Evolutionary conservation across 2,888 invertebrate genomes (phyloP).

Genomic region (Machimus rusticus): DNA sequence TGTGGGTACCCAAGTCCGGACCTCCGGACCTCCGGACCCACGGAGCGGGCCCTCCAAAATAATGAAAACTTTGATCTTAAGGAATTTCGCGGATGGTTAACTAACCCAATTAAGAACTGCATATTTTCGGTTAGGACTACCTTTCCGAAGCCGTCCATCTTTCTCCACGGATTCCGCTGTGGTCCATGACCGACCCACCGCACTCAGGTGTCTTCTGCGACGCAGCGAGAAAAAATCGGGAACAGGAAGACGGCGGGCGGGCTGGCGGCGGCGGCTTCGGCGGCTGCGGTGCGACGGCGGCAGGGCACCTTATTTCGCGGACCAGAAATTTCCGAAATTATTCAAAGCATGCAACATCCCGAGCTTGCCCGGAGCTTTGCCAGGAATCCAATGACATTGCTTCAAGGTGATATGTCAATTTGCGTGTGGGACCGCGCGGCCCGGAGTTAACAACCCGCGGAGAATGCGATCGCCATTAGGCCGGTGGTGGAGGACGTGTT

Average conservation of each 20-base stretch:
- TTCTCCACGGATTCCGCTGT: slow-evolving; percentile 34
- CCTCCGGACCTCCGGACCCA: not conserved
- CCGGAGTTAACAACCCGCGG: slow-evolving; percentile 31
- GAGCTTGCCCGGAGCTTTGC: slow-evolving; percentile 21
- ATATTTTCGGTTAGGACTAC: slow-evolving; percentile 44
- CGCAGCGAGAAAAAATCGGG: not conserved
- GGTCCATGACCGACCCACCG: slow-evolving; percentile 46
- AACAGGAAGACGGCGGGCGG: not conserved
- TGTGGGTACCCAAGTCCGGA: not conserved
- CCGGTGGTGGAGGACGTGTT: slow-evolving; percentile 39
- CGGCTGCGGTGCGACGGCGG: too few relatives aligned
- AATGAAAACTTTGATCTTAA: slow-evolving; percentile 50
- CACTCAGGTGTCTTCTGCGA: slow-evolving; percentile 23
- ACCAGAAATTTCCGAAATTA: slow-evolving; percentile 14
- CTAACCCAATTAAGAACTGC: slow-evolving; percentile 51
- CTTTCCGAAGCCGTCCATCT: slow-evolving; percentile 43
- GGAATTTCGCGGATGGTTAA: slow-evolving; percentile 54
- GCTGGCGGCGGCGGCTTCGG: not conserved
- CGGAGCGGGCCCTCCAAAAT: slow-evolving; percentile 23
- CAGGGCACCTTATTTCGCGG: not conserved
- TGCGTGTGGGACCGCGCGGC: slow-evolving; percentile 34
- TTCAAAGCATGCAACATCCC: slow-evolving; percentile 18
- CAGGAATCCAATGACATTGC: slow-evolving; percentile 44
- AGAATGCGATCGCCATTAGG: slow-evolving; percentile 38
- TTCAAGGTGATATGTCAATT: slow-evolving; percentile 48